Percentiles rank a stretch among this genome's conserved stretches.
These are phyloP conservation scores for Antechinus flavipes DNA, from an alignment of 2,113 vertebrate genomes.

Conservation along the genomic window DNA sequence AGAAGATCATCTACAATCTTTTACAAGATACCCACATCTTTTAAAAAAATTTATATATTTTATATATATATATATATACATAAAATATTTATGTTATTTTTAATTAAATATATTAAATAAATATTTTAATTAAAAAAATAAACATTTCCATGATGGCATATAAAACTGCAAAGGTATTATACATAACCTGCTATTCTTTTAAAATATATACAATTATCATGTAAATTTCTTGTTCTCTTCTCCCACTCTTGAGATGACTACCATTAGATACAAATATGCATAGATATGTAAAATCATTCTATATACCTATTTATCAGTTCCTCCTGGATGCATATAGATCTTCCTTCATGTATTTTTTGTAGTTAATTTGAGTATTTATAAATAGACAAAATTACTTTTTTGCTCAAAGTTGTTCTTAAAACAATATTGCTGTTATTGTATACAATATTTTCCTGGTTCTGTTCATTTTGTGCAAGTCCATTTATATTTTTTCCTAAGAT, in stretches of 20 bases:
- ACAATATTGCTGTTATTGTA: no score
- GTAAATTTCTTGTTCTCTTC: neutral
- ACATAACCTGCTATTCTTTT: neutral
- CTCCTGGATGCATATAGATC: neutral
- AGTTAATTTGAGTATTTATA: neutral
- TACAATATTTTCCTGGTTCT: no score
- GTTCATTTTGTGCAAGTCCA: no score
- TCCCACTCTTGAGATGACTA: neutral
- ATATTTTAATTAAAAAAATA: neutral
- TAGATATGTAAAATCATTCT: neutral
- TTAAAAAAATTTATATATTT: neutral
- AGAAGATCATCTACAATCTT: neutral
- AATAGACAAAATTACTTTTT: no score
- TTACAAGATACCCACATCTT: neutral
- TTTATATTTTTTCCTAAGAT: neutral
- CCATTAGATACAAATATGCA: neutral
- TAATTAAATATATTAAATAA: no score
- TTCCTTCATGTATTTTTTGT: neutral
- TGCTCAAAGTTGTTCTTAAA: no score
- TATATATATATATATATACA: neutral
- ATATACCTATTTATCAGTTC: neutral
- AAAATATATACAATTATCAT: neutral
- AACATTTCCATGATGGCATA: neutral
- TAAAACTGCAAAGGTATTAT: no score
- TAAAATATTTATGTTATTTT: no score